These are phyloP conservation scores for Ptychadena robeensis DNA, from an alignment of 2,797 vertebrate species.

Conservation along the genomic window DNA sequence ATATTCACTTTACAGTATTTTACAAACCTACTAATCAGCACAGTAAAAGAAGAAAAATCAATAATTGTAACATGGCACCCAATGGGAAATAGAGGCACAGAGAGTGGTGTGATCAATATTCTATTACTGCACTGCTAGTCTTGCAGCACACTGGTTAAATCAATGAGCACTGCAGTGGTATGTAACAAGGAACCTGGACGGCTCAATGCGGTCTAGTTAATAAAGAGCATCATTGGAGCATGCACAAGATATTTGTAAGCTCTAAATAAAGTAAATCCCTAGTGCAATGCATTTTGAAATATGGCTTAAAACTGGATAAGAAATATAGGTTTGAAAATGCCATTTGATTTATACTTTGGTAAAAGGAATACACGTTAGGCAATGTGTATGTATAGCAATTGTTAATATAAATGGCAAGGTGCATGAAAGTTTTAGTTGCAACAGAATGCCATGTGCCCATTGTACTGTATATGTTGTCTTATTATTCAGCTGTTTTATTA, in stretches of 20 bases:
- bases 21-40: constrained; percentile 18
- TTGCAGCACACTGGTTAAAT: constrained; percentile 17
- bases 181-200: constrained; percentile 18
- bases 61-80: constrained; percentile 34
- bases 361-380: neutral
- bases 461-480: neutral
- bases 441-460: neutral
- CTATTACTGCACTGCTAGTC: constrained; percentile 43
- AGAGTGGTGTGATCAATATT: constrained; percentile 31
- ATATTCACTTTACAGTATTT: constrained; percentile 13
- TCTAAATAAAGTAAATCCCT: neutral
- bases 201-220: neutral
- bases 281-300: neutral
- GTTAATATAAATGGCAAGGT: neutral
- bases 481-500: neutral
- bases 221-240: neutral
- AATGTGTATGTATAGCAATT: neutral
- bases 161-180: constrained; percentile 22
- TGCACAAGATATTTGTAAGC: neutral
- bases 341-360: neutral
- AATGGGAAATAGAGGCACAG: constrained; percentile 30
- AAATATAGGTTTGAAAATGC: neutral
- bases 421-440: no score
- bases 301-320: neutral
- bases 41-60: constrained; percentile 22